These are phyloP conservation scores for Conchocele bisecta DNA, from an alignment of 2,888 invertebrate species.

Conservation along the genomic window DNA sequence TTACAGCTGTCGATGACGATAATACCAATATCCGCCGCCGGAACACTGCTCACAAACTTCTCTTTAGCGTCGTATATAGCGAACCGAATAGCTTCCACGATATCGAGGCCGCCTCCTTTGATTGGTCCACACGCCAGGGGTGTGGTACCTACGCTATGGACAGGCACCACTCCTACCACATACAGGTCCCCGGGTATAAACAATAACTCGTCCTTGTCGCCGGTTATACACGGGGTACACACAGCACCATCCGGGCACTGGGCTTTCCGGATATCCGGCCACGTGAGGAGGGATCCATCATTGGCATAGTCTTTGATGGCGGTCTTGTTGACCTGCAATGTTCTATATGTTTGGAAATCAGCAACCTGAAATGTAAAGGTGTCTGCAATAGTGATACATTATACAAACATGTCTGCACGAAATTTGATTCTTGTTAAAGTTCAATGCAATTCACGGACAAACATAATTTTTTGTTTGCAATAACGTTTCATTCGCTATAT, in stretches of 20 bases:
- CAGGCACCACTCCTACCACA: slow-evolving; percentile 57
- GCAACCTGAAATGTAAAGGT: slow-evolving; percentile 24
- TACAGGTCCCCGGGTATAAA: slow-evolving; percentile 57
- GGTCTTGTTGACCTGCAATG: neutral
- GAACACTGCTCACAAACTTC: slow-evolving; percentile 3
- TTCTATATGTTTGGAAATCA: neutral
- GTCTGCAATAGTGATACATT: no score
- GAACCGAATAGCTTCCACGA: slow-evolving; percentile 55
- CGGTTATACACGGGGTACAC: slow-evolving; percentile 36
- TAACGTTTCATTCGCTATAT: no score
- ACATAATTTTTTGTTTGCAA: no score
- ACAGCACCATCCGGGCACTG: slow-evolving; percentile 43
- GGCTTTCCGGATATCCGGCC: slow-evolving; percentile 42
- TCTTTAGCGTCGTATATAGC: slow-evolving; percentile 42
- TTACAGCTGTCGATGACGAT: slow-evolving; percentile 64
- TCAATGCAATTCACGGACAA: no score
- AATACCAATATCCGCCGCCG: slow-evolving; percentile 48
- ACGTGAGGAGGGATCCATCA: slow-evolving; percentile 10
- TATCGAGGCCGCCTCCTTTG: slow-evolving; percentile 44
- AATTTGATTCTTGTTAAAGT: no score
- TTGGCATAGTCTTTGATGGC: slow-evolving; percentile 37
- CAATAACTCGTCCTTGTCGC: slow-evolving; percentile 7
- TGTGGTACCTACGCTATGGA: slow-evolving; percentile 39
- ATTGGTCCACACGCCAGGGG: slow-evolving; percentile 57
- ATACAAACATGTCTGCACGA: no score